These are phyloP conservation scores for Bombus sibiricus DNA, from an alignment of 1,140 invertebrate genomes.

Conservation along the genomic window DNA sequence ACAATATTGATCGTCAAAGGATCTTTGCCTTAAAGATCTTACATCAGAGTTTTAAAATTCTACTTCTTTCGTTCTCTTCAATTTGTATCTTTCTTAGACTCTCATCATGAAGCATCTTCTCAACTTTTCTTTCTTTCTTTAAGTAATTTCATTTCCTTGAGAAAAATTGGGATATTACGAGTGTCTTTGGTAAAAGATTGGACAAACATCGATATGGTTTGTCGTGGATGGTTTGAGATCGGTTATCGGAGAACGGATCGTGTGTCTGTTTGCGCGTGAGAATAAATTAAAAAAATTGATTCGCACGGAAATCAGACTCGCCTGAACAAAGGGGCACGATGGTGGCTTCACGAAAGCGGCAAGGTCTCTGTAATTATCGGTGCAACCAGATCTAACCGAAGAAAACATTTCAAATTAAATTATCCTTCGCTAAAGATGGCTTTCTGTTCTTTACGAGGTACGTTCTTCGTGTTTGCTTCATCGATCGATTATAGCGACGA, in stretches of 20 bases:
- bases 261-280: constrained; percentile 44
- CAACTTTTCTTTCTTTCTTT: too few species aligned
- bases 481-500: too few species aligned
- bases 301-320: constrained; percentile 52
- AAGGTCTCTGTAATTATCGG: constrained; percentile 57
- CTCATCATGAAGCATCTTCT: too few species aligned
- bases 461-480: not conserved
- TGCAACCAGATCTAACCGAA: constrained; percentile 26
- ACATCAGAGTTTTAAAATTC: too few species aligned
- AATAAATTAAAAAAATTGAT: constrained; percentile 64
- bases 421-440: not conserved
- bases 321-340: constrained; percentile 47
- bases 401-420: constrained; percentile 24
- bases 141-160: too few species aligned
- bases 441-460: not conserved
- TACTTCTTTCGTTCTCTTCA: too few species aligned
- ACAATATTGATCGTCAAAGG: too few species aligned
- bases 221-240: not conserved
- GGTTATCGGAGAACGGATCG: constrained; percentile 21
- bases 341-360: constrained; percentile 62
- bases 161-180: not conserved
- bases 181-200: not conserved
- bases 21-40: too few species aligned
- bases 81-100: too few species aligned
- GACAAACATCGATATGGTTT: not conserved